These are phyloP conservation scores for Gymnoscelis rufifasciata DNA, from an alignment of 2,888 invertebrate genomes.

Conservation along the genomic window DNA sequence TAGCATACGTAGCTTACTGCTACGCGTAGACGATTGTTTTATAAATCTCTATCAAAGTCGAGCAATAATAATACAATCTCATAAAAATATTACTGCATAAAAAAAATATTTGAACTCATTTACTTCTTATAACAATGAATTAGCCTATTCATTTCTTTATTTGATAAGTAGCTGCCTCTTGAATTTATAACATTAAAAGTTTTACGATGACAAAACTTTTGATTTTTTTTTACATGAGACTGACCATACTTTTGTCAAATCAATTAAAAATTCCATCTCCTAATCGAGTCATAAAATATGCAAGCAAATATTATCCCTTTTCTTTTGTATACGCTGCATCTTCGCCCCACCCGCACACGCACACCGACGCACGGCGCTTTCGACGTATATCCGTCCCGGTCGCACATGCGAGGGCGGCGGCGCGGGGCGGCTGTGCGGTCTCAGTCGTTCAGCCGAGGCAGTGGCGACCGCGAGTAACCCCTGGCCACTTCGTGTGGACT, in stretches of 20 bases:
- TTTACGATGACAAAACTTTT: background rate
- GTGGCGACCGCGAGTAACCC: slow-evolving; percentile 79
- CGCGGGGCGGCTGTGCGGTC: slow-evolving; percentile 50
- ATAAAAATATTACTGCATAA: too few relatives aligned
- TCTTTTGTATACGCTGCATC: slow-evolving; percentile 78
- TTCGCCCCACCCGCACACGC: slow-evolving; percentile 79
- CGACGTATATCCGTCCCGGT: slow-evolving; percentile 62
- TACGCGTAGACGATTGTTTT: slow-evolving; percentile 28
- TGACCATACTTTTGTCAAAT: slow-evolving; percentile 71
- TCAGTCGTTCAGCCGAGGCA: slow-evolving; percentile 68
- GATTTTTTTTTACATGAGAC: slow-evolving; percentile 27
- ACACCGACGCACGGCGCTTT: slow-evolving; percentile 74
- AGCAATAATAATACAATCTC: background rate
- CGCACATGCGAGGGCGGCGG: slow-evolving; percentile 43
- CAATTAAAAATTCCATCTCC: slow-evolving; percentile 79
- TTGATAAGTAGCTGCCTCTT: background rate
- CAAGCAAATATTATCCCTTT: slow-evolving; percentile 80
- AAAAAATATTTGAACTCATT: too few relatives aligned
- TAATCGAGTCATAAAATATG: slow-evolving; percentile 80
- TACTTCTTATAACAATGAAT: too few relatives aligned
- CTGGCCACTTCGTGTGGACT: slow-evolving; percentile 76
- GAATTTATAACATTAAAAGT: background rate
- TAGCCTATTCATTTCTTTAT: background rate
- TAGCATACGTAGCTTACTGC: slow-evolving; percentile 44
- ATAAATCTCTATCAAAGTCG: background rate